phyloP scores from a whole-genome alignment of 2,888 invertebrate genomes.

The Stenurella melanura region DNA sequence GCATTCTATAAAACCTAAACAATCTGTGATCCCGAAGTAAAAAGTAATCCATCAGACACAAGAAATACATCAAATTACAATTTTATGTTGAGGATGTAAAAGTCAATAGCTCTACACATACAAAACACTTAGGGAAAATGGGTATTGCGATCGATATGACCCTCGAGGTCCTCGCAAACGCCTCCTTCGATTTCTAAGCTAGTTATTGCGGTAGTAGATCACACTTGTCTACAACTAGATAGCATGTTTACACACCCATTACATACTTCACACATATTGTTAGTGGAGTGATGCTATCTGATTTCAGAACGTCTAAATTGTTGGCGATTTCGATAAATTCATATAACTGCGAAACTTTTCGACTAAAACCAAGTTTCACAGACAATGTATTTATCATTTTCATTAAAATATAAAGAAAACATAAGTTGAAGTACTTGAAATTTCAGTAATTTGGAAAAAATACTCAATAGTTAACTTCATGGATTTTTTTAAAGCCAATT shows the following conservation, averaged over 20 bases:
- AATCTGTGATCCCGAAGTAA: not conserved
- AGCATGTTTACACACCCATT: conserved; percentile 38
- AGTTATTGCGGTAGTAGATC: conserved; percentile 33
- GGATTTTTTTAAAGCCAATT: no score
- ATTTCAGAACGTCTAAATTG: conserved; percentile 30
- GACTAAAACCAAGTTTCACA: not conserved
- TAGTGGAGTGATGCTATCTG: conserved; percentile 27
- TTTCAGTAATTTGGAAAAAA: no score
- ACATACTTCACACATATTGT: conserved; percentile 36
- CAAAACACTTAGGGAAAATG: conserved; percentile 48
- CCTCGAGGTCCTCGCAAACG: conserved; percentile 28
- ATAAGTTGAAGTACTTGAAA: no score
- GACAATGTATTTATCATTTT: no score
- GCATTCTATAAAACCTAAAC: not conserved
- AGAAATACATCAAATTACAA: conserved; percentile 45
- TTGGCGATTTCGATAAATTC: conserved; percentile 8
- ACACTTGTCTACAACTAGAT: conserved; percentile 34
- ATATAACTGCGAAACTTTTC: not conserved
- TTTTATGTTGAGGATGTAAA: conserved; percentile 48
- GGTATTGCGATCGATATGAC: conserved; percentile 38
- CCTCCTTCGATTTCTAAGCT: conserved; percentile 40
- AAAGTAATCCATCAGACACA: conserved; percentile 44
- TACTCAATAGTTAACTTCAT: no score
- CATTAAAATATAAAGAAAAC: no score
- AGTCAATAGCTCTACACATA: conserved; percentile 47